Percentiles rank a stretch among this genome's conserved stretches.
phyloP scores from a whole-genome alignment of 2,797 vertebrate genomes.

The Phataginus tetradactyla region DNA sequence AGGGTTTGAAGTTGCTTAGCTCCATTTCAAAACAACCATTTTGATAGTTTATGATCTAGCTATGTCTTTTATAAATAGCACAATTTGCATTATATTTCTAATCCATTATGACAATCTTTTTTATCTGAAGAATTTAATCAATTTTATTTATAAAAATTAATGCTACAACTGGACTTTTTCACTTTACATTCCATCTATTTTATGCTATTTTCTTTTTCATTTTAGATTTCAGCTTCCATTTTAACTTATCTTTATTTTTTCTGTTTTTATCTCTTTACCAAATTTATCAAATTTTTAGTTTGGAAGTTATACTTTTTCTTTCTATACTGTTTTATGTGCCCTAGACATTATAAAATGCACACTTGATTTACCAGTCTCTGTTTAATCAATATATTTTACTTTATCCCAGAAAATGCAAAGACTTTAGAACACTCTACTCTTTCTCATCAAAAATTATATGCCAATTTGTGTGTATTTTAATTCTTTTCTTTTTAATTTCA shows the following conservation, averaged over 20 bases:
- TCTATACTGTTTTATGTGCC: neutral
- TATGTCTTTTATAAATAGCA: neutral
- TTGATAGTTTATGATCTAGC: neutral
- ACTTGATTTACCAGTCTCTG: neutral
- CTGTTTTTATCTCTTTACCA: neutral
- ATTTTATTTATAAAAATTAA: neutral
- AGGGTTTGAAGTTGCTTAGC: neutral
- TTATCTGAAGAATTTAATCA: neutral
- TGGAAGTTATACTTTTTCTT: neutral
- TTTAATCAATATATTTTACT: neutral
- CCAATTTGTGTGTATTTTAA: neutral
- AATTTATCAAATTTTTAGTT: no score
- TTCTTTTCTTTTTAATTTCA: neutral
- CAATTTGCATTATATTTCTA: neutral
- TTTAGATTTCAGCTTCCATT: neutral
- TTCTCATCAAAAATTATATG: neutral
- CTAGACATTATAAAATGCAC: neutral
- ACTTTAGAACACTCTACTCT: neutral
- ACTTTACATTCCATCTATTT: neutral
- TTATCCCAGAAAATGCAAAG: neutral
- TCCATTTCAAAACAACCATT: neutral
- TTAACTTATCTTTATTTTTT: neutral
- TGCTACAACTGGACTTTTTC: neutral
- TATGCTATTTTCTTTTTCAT: neutral
- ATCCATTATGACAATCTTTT: neutral